phyloP scores from a whole-genome alignment of 2,888 invertebrate genomes.

The Cyclophora albipunctata region DNA sequence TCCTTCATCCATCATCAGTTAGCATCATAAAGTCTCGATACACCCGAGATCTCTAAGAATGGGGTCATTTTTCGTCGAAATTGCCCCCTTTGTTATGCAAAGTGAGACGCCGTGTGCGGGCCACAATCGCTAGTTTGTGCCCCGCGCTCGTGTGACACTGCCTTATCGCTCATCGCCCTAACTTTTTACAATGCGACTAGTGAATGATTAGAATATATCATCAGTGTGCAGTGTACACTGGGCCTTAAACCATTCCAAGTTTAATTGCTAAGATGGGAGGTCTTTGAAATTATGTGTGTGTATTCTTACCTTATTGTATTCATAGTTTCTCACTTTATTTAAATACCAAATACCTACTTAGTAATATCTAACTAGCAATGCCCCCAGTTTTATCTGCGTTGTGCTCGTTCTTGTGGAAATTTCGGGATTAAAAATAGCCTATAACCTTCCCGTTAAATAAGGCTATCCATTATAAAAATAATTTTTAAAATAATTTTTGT shows the following conservation, averaged over 20 bases:
- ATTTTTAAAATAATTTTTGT: too few relatives aligned
- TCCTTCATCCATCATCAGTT: constrained; percentile 12
- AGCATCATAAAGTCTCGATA: constrained; percentile 35
- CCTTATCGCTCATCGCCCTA: constrained; percentile 60
- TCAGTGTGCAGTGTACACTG: constrained; percentile 40
- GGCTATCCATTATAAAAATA: too few relatives aligned
- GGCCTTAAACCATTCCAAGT: constrained; percentile 33
- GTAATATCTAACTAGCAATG: background rate
- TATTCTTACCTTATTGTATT: too few relatives aligned
- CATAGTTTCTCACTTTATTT: too few relatives aligned
- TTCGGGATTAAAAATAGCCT: too few relatives aligned
- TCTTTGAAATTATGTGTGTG: constrained; percentile 14
- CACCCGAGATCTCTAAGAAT: constrained; percentile 55
- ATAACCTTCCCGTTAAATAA: too few relatives aligned
- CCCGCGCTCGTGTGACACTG: constrained; percentile 48
- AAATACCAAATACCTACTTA: background rate
- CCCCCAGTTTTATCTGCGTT: too few relatives aligned
- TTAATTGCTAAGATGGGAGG: constrained; percentile 51
- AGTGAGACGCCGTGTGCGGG: constrained; percentile 72
- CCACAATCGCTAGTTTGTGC: constrained; percentile 55
- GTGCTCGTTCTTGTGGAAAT: too few relatives aligned
- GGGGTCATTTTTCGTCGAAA: constrained; percentile 72
- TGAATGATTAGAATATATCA: constrained; percentile 71
- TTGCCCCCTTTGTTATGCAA: constrained; percentile 74
- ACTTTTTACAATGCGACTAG: constrained; percentile 59